phyloP scores from a whole-genome alignment of 1,140 invertebrate species.

The Diorhabda elongata region DNA sequence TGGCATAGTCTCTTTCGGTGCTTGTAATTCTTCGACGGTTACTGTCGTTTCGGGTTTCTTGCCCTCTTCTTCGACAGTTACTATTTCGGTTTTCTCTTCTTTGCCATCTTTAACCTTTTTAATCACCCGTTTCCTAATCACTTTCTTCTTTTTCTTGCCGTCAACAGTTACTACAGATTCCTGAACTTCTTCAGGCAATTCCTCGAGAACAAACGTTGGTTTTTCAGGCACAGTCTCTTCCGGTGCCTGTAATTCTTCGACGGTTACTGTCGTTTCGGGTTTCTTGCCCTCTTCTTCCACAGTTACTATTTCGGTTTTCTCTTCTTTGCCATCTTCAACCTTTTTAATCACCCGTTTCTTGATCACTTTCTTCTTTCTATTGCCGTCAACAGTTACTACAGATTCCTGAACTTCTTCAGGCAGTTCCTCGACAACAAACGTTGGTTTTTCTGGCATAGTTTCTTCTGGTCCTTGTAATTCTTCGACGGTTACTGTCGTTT shows the following conservation, averaged over 20 bases:
- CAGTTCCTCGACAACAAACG: neutral
- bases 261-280: neutral
- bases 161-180: neutral
- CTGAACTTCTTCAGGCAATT: neutral
- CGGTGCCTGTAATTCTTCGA: neutral
- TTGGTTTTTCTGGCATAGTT: neutral
- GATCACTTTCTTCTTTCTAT: neutral
- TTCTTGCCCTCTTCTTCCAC: neutral
- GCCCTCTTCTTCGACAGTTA: neutral
- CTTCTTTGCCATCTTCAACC: neutral
- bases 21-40: neutral
- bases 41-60: neutral
- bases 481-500: neutral
- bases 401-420: neutral
- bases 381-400: neutral
- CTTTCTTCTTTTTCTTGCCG: neutral
- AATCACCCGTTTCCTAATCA: neutral
- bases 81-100: neutral
- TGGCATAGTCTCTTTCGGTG: neutral
- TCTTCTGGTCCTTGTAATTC: neutral
- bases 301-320: neutral
- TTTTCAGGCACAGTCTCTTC: neutral
- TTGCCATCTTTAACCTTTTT: neutral
- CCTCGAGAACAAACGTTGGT: neutral
- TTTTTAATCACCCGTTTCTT: neutral